Evolutionary conservation across 2,797 vertebrate species (phyloP), one percentile per base, ranked within the genome.

Genomic region (Rhinophrynus dorsalis): DNA sequence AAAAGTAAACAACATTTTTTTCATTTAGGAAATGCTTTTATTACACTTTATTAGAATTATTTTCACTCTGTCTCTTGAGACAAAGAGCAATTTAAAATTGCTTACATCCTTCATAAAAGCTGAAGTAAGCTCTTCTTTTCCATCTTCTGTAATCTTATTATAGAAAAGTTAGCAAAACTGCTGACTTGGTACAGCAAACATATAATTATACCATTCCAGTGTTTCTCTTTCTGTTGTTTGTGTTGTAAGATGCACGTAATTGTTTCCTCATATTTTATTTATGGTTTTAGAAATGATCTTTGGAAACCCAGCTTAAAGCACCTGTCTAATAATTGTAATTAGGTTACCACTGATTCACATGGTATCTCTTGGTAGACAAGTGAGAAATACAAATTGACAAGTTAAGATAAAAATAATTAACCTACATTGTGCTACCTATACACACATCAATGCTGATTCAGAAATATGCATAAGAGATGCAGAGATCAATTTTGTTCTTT

Each of bases 81-180:
- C 68, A 77, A 68, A 81, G 60, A 51, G 48, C 56, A 68, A 68
- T 81, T 83, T 78, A 68, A 81, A 89, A 89, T 84, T 89, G 86
- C 85, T 86, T 87, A 82, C 83, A 85, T 83, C 26, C 77, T 85
- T 86, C 81, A 81, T 81, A 86, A 82, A 85, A 84, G 82, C 82
- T 82, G 82, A 86, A 85, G 79, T 77, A 83, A 86, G 86, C 81
- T 12, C 76, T 85, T 83, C 78, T 61, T 64, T 84, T 88, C 82
- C 76, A 81, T 87, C 78, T 82, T 79, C 74, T 54, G 48, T 82
- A 82, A 86, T 84, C 79, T 81, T 83, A 81, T 82, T 84, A 81
- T 75, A 75, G 60, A 67, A 71, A 86, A 83, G 75, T 77, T 76
- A 10, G 74, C 52, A 76, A 78, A 80, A 77, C 40, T 78, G 78